phyloP scores from a whole-genome alignment of 2,113 vertebrate species.

The Phrynosoma platyrhinos region DNA sequence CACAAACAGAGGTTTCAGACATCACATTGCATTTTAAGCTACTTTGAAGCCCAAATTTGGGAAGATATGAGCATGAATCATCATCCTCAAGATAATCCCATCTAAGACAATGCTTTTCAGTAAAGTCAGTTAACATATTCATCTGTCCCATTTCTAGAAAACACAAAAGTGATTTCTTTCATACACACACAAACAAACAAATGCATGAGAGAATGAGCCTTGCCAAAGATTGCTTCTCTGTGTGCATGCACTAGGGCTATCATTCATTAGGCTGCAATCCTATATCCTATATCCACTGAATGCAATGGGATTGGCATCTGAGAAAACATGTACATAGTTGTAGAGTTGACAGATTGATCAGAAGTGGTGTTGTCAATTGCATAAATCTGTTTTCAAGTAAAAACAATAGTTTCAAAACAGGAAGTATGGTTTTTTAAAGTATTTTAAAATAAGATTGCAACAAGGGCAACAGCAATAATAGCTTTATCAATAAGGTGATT shows the following conservation, averaged over 20 bases:
- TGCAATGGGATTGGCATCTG: neutral
- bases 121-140: neutral
- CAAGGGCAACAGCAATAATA: no score
- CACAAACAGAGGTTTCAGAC: neutral
- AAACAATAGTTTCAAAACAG: no score
- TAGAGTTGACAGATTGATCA: neutral
- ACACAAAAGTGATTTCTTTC: no score
- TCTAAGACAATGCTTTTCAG: neutral
- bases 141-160: neutral
- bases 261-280: neutral
- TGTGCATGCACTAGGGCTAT: neutral
- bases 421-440: no score
- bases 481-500: no score
- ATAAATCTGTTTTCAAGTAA: neutral
- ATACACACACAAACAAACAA: no score
- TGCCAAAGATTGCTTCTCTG: no score
- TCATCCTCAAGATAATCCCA: neutral
- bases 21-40: neutral
- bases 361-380: neutral
- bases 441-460: no score
- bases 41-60: no score
- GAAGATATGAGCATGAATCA: no score
- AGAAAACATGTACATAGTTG: neutral
- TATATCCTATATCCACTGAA: neutral
- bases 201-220: no score